phyloP scores from a whole-genome alignment of 2,113 vertebrate species.

The Gymnocephalus cernua region DNA sequence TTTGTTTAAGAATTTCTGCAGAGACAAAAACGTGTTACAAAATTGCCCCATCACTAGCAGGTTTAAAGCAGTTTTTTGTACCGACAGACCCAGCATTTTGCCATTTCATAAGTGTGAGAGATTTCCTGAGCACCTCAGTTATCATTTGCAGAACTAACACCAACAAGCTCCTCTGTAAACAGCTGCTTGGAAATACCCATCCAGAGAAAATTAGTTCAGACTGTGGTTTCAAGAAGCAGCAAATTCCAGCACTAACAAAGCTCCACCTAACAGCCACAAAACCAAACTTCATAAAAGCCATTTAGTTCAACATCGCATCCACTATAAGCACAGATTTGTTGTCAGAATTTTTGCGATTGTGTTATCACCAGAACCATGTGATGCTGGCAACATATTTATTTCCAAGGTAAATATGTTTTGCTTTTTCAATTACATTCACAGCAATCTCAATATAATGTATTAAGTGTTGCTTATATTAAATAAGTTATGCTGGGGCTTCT shows the following conservation, averaged over 20 bases:
- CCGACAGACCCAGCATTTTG: not conserved
- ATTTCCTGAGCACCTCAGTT: not conserved
- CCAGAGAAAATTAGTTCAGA: not conserved
- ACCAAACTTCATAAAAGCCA: no score
- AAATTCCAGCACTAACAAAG: not conserved
- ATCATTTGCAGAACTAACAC: not conserved
- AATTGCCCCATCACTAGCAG: not conserved
- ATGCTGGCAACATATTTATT: not conserved
- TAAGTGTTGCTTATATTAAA: not conserved
- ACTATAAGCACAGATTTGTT: not conserved
- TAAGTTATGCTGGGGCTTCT: not conserved
- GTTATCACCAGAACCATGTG: no score
- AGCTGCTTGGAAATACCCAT: not conserved
- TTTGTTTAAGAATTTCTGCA: conserved; percentile 93
- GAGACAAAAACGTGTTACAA: conserved; percentile 17
- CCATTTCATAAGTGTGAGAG: not conserved
- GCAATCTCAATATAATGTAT: not conserved
- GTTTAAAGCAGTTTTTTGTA: not conserved
- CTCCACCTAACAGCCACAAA: not conserved
- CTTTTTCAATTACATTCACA: not conserved
- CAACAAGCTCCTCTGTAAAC: not conserved
- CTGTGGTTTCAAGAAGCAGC: not conserved
- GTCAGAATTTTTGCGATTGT: not conserved
- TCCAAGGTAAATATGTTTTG: not conserved
- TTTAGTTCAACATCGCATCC: not conserved